Base-by-base conservation (phyloP, 2,888 invertebrate genomes). In the Drosophila tanythrix region DNA sequence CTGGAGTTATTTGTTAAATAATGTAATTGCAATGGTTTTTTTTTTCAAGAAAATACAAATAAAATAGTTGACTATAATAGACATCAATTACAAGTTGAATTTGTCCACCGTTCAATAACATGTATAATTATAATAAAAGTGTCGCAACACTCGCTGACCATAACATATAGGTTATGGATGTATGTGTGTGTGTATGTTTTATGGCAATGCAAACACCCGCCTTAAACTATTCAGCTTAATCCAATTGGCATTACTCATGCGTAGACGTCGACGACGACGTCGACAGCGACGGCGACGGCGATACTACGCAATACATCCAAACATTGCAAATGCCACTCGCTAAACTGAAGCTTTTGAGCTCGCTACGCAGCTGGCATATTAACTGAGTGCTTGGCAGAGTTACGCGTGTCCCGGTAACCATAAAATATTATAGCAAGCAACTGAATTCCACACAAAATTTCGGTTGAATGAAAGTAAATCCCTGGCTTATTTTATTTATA, bases 211-310 rank as follows among this genome's bases (percentile, higher is more conserved):
- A 60, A 70, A 59, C 62, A 63, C 56, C 58, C 25, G 65, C 51
- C 58, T 62, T 52, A 53, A 56, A 52, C 62, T 46, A 60, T 73
- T 51, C 65, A 62, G 66, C 46, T 67, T 11, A 35, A 29, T 56
- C 55, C 48, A 70, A 70, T 85, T 85, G 71, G 73, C 88, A 85
- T 85, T 88, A 74, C 79, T 76, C 86, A 77, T 88, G 88, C 86
- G 83, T 88, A 77, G 67, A 58, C 69, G 43, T 59, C 64, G 64
- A 48, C 66, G 8, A 1, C n/a, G 40, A 5, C 36, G 62, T 48
- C 69, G 69, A 75, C 59, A 67, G 31, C 8, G 68, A 60, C 68
- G 33, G 56, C 61, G 62, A 35, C 66, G 67, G 55, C 75, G 65
- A 66, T 55, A 67, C 85, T 88, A 83, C 85, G 88, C 76, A 82